Conservation (phyloP, 2,113 vertebrate species). For the Todiramphus chloris region DNA sequence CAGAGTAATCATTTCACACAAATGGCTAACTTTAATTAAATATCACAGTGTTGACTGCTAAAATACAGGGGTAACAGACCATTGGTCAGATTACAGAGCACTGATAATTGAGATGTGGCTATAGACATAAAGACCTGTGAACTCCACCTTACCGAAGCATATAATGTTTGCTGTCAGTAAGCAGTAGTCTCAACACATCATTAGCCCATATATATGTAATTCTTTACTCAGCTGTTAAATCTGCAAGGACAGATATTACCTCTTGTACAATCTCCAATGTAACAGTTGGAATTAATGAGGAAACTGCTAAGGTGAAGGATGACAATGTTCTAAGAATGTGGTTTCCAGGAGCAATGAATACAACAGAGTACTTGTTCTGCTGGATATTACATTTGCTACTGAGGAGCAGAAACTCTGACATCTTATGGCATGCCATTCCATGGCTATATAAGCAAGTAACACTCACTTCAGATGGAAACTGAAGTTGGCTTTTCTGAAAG, state of each 20-base stretch:
- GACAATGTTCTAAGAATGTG: background rate
- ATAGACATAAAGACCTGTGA: slow-evolving; percentile 20
- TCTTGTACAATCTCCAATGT: background rate
- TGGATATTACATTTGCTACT: background rate
- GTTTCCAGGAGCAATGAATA: background rate
- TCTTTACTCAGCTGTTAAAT: slow-evolving; percentile 29
- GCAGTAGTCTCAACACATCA: slow-evolving; percentile 42
- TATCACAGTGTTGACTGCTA: slow-evolving; percentile 53
- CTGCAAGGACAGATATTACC: slow-evolving; percentile 42
- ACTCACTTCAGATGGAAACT: background rate
- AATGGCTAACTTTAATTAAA: slow-evolving; percentile 72
- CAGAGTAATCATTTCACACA: slow-evolving; percentile 64
- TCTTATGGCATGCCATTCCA: background rate
- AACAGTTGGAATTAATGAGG: slow-evolving; percentile 20
- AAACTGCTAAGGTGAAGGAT: background rate
- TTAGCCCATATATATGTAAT: slow-evolving; percentile 36
- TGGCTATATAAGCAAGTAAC: background rate
- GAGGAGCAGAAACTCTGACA: background rate
- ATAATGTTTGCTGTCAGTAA: slow-evolving; percentile 15
- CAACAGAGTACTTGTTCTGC: background rate
- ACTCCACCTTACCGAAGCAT: background rate
- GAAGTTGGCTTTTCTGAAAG: background rate
- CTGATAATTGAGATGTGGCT: slow-evolving; percentile 37
- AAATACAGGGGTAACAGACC: slow-evolving; percentile 55
- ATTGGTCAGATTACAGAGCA: slow-evolving; percentile 47